A percentile compares a stretch with the other conserved stretches of the same genome.
Evolutionary conservation across 2,888 invertebrate species (phyloP).

Genomic region (Glaucopsyche alexis): DNA sequence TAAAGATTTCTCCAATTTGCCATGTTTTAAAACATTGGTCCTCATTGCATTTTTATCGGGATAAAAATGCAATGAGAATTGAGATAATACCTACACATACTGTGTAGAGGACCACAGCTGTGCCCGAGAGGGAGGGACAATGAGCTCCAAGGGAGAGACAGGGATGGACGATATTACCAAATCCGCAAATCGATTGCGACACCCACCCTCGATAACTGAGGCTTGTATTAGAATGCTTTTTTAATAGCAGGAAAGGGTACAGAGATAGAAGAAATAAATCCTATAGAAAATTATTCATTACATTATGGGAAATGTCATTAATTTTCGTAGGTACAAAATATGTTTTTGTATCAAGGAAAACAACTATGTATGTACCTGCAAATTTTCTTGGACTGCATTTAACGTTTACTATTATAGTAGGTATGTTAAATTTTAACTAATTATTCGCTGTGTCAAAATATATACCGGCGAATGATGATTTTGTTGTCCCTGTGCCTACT

Average conservation of each 20-base stretch:
- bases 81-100: constrained; percentile 38
- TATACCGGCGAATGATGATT: neutral
- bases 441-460: too few species aligned
- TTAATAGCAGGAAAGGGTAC: constrained; percentile 42
- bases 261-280: neutral
- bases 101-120: constrained; percentile 55
- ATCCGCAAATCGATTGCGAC: constrained; percentile 69
- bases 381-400: neutral
- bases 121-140: constrained; percentile 49
- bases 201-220: constrained; percentile 64
- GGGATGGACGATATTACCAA: constrained; percentile 59
- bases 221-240: constrained; percentile 46
- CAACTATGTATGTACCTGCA: too few species aligned
- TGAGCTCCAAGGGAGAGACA: constrained; percentile 45
- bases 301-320: neutral
- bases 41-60: constrained; percentile 6
- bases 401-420: too few species aligned
- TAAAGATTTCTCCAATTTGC: neutral
- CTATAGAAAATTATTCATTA: neutral
- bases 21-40: neutral
- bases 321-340: neutral
- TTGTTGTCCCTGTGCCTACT: neutral
- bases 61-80: too few species aligned
- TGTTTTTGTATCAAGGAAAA: too few species aligned
- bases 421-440: too few species aligned